A percentile compares a stretch with the other conserved stretches of the same genome.
These are phyloP conservation scores for Styela plicata DNA, from an alignment of 23 tunicate species.

Conservation along the genomic window DNA sequence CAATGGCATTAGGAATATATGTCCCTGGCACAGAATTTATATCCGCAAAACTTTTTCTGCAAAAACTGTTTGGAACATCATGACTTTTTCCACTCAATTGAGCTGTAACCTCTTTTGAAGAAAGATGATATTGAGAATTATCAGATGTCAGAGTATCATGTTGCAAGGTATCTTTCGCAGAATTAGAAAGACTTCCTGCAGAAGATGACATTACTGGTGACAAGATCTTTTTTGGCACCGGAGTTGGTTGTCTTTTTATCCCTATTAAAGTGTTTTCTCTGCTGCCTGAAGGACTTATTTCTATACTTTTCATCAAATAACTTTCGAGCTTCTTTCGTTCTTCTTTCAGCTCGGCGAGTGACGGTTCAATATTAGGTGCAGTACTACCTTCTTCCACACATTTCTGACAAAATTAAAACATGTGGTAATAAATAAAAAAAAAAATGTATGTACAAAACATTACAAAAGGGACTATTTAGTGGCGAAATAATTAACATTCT, in stretches of 20 bases:
- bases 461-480: no score
- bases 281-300: not conserved
- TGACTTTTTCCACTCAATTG: no score
- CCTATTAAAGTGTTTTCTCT: not conserved
- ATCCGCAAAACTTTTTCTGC: no score
- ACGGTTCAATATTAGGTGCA: constrained; percentile 53
- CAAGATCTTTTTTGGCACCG: not conserved
- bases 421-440: not conserved
- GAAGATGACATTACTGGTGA: constrained; percentile 16
- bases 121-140: no score
- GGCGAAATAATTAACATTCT: no score
- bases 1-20: no score
- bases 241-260: not conserved
- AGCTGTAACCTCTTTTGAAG: no score
- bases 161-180: no score
- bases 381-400: constrained; percentile 27
- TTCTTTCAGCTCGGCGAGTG: constrained; percentile 44
- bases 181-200: not conserved
- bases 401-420: not conserved
- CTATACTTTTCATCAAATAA: constrained; percentile 11
- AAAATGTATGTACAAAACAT: no score
- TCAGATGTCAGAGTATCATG: no score
- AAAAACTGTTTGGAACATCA: no score
- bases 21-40: no score
- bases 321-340: constrained; percentile 50